Evolutionary conservation across 2,113 vertebrate species (phyloP), one percentile per base, ranked within the genome.

Genomic region (Leuciscus idus): DNA sequence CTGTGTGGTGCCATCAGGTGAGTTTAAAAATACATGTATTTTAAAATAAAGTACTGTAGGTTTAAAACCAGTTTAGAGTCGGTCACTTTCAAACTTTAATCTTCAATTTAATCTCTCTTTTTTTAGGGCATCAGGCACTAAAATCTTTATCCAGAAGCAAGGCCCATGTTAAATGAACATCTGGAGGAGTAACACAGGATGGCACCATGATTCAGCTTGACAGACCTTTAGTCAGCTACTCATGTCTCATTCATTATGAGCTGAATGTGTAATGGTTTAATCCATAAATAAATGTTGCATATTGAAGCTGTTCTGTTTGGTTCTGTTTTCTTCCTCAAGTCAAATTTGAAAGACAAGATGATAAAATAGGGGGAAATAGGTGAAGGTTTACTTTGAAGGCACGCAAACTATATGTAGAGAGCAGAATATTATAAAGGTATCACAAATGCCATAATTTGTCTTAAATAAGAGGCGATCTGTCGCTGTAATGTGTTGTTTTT

Each of bases 1-100:
- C 9, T 90, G n/a, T 92, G 90, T 73, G 2, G 50, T 2, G 13
- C 33, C 0, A 88, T 33, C 10, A 17, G 4, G 91, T 90, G 66
- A 81, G 89, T 86, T 23, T 28, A 55, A 10, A 50, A 19, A 72
- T 23, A 1, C 72, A 72, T 39, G 12, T n/a, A 6, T 11, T 28
- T 70, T 50, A 50, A 9, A 68, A 72, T 9, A 21, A 72, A 19
- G 6, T 30, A 70, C 17, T 21, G 19, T 23, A 73, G 0, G 9
- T 73, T 46, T 46, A 46, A 48, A 33, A 28, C 15, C 0, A 4
- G 23, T 46, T 74, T 46, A 26, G 2, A 48, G 4, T n/a, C 21
- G n/a, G 73, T 48, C 10, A 48, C 23, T 17, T n/a, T 48, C 43
- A 26, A n/a, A 26, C 2, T 73, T 1, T 33, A 36, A 39, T 72